A percentile compares a stretch with the other conserved stretches of the same genome.
Evolutionary conservation across 2,797 vertebrate species (phyloP).

Genomic region (Ctenopoma kingsleyae): DNA sequence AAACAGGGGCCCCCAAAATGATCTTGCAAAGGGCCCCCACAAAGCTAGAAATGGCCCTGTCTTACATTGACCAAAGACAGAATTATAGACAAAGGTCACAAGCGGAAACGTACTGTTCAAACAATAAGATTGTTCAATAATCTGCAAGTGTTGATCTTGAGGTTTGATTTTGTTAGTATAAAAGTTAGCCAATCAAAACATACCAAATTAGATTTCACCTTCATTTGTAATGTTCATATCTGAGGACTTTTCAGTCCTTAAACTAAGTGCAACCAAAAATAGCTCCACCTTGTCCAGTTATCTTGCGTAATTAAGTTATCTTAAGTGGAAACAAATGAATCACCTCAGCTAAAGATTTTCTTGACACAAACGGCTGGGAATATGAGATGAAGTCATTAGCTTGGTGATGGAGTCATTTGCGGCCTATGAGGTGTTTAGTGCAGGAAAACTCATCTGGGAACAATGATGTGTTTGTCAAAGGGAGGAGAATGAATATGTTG

Average conservation of each 20-base stretch:
- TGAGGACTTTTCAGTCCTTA: too few relatives aligned
- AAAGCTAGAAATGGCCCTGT: too few relatives aligned
- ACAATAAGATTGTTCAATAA: too few relatives aligned
- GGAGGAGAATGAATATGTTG: conserved; percentile 57
- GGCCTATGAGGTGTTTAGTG: conserved; percentile 64
- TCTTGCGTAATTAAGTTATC: conserved; percentile 39
- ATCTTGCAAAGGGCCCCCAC: too few relatives aligned
- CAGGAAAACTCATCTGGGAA: conserved; percentile 67
- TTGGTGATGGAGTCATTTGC: conserved; percentile 56
- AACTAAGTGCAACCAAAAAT: conserved; percentile 7
- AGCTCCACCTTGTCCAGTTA: conserved; percentile 17
- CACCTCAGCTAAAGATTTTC: conserved; percentile 43
- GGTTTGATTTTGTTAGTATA: too few relatives aligned
- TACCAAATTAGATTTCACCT: conserved; percentile 2
- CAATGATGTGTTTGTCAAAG: conserved; percentile 64
- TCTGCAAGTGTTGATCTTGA: too few relatives aligned
- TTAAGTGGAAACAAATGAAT: conserved; percentile 58
- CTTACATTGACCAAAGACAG: too few relatives aligned
- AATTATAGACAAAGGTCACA: too few relatives aligned
- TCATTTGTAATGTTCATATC: too few relatives aligned
- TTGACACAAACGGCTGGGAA: conserved; percentile 53
- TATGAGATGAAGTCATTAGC: conserved; percentile 62
- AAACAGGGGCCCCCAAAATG: too few relatives aligned
- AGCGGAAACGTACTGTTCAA: too few relatives aligned
- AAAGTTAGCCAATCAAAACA: background rate